These are phyloP conservation scores for Otocyon megalotis DNA, from an alignment of 2,113 vertebrate genomes.

Conservation along the genomic window DNA sequence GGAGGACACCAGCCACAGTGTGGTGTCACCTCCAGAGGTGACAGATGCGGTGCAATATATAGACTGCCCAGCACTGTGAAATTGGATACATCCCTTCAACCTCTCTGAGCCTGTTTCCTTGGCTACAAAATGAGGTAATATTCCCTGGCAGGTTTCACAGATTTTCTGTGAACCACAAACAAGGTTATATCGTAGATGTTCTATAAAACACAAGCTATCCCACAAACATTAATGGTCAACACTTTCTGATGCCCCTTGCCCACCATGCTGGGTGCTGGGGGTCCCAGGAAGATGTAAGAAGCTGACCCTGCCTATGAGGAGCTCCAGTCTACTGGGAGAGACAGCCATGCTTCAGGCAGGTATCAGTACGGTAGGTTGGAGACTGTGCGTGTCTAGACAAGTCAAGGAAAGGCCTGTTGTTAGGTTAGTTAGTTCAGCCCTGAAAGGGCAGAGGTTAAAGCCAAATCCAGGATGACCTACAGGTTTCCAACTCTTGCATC, in stretches of 20 bases:
- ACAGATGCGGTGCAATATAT: background rate
- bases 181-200: background rate
- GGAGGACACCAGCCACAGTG: background rate
- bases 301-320: background rate
- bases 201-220: background rate
- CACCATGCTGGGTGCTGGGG: background rate
- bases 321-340: background rate
- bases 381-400: background rate
- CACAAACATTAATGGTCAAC: background rate
- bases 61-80: background rate
- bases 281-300: background rate
- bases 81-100: background rate
- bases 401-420: background rate
- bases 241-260: background rate
- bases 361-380: background rate
- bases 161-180: background rate
- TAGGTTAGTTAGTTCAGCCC: background rate
- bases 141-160: background rate
- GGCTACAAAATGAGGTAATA: background rate
- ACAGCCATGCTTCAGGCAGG: background rate
- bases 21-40: background rate
- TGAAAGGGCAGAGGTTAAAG: background rate
- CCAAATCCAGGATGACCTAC: background rate
- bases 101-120: constrained; percentile 8
- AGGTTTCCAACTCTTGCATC: background rate